Evolutionary conservation across 2,888 invertebrate species (phyloP).

Genomic region (Hecatera dysodea): DNA sequence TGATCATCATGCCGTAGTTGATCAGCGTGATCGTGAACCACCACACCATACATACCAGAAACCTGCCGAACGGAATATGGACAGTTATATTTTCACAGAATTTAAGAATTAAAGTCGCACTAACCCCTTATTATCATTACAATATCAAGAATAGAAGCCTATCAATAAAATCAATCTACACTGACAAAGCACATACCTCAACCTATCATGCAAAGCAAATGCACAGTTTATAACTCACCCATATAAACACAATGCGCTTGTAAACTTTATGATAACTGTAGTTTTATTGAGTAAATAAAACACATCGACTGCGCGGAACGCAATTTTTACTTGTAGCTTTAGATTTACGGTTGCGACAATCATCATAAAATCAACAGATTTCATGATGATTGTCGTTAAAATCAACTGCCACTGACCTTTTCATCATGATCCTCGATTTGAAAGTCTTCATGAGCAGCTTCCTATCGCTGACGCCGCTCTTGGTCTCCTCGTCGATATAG

Average conservation of each 20-base stretch:
- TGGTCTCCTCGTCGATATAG: constrained; percentile 77
- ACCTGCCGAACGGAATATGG: constrained; percentile 55
- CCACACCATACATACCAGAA: constrained; percentile 86
- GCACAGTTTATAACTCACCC: background rate
- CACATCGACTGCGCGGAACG: background rate
- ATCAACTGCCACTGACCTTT: constrained; percentile 71
- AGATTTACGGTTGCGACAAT: constrained; percentile 4
- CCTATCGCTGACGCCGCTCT: constrained; percentile 74
- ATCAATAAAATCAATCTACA: background rate
- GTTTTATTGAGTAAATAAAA: background rate
- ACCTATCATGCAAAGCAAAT: constrained; percentile 1
- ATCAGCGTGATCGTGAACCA: constrained; percentile 88
- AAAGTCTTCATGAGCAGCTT: constrained; percentile 83
- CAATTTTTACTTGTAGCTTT: background rate
- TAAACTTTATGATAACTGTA: constrained; percentile 16
- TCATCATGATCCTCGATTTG: constrained; percentile 84
- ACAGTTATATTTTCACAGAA: background rate
- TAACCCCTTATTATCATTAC: too few species aligned
- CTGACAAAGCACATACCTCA: background rate
- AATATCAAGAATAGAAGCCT: background rate
- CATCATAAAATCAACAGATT: too few species aligned
- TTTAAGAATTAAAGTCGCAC: background rate
- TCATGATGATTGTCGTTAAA: too few species aligned
- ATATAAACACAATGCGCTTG: background rate
- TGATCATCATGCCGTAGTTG: constrained; percentile 89